Evolutionary conservation across 2,113 vertebrate genomes (phyloP).

Genomic region (Lanius collurio): DNA sequence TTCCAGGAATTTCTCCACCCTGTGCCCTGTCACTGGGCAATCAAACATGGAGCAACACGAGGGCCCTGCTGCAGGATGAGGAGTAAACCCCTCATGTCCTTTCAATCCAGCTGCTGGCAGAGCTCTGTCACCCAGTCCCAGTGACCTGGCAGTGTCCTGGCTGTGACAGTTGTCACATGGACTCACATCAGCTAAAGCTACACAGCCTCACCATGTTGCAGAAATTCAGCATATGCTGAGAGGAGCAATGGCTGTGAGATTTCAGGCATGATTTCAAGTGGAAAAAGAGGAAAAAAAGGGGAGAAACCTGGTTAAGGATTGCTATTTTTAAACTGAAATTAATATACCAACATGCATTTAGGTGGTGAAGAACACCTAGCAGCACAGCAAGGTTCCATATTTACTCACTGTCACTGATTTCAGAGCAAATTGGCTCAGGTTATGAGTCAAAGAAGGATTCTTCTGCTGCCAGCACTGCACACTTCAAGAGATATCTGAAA

Average conservation of each 20-base stretch:
- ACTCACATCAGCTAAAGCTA: not conserved
- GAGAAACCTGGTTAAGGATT: not conserved
- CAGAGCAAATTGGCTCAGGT: slow-evolving; percentile 53
- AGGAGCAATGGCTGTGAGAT: not conserved
- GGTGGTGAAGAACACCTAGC: slow-evolving; percentile 23
- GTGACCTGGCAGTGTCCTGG: not conserved
- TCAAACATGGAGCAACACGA: accelerated
- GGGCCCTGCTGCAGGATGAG: not conserved
- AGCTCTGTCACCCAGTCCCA: not conserved
- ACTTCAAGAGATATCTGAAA: slow-evolving; percentile 43
- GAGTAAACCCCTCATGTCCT: not conserved
- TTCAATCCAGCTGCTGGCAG: not conserved
- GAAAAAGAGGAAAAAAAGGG: not conserved
- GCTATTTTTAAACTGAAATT: slow-evolving; percentile 9
- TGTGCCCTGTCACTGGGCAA: not conserved
- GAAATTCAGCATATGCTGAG: not conserved
- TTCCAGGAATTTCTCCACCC: not conserved
- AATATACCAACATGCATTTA: slow-evolving; percentile 3
- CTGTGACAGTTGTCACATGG: not conserved
- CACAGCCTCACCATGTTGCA: not conserved
- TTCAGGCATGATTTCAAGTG: not conserved
- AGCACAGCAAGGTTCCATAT: slow-evolving; percentile 45
- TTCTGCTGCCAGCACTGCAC: slow-evolving; percentile 63
- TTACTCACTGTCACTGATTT: slow-evolving; percentile 60
- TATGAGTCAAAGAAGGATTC: slow-evolving; percentile 65